These are phyloP conservation scores for Homarus gammarus DNA, from an alignment of 2,888 invertebrate species.

Conservation along the genomic window DNA sequence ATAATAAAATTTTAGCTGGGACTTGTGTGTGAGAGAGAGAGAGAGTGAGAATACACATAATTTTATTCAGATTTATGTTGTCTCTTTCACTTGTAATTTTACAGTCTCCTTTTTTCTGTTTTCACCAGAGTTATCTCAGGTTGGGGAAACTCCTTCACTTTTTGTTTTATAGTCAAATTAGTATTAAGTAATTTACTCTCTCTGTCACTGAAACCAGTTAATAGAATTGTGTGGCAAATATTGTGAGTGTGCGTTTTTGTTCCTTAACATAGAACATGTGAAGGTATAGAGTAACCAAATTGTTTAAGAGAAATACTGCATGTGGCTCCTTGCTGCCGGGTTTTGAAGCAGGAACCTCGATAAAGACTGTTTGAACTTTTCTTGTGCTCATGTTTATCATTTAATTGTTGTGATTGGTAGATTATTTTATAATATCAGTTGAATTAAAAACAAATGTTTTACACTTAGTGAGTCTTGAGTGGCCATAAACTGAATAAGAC, in stretches of 20 bases:
- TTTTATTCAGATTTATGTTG: too few relatives aligned
- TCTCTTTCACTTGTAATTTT: too few relatives aligned
- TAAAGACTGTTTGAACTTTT: background rate
- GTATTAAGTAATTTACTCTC: too few relatives aligned
- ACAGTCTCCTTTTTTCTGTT: too few relatives aligned
- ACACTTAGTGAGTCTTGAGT: background rate
- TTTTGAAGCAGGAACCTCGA: background rate
- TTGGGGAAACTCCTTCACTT: too few relatives aligned
- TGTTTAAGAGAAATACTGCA: too few relatives aligned
- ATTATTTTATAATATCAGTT: constrained; percentile 15
- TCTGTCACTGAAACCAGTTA: background rate
- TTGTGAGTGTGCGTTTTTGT: background rate
- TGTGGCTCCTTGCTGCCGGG: background rate
- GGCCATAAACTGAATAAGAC: constrained; percentile 36
- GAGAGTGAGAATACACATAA: too few relatives aligned
- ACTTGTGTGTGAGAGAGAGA: too few relatives aligned
- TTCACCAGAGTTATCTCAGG: too few relatives aligned
- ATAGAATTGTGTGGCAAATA: background rate
- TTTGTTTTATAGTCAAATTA: too few relatives aligned
- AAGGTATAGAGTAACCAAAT: background rate
- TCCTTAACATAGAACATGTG: background rate
- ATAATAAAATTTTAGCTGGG: too few relatives aligned
- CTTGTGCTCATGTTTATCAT: background rate
- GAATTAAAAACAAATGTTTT: background rate
- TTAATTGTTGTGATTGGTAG: background rate